Base-by-base conservation (phyloP, 2,797 vertebrate genomes). In the Calcarius lapponicus region DNA sequence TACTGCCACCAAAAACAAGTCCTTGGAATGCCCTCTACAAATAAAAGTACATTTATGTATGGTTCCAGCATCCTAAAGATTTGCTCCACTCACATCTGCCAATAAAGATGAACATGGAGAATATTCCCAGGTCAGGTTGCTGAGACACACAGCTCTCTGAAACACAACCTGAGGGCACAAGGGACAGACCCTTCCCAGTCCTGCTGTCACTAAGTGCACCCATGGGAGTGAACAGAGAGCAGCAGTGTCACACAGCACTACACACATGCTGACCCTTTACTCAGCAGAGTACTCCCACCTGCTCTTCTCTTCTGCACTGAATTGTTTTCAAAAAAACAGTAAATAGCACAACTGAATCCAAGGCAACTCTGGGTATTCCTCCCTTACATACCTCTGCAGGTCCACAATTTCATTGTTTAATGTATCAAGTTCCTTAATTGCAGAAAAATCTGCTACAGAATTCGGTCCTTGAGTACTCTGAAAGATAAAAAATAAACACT, bases 331-430 rank as follows among this genome's bases (percentile, higher is more conserved):
- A 21, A 47, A 56, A 66, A 54, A 2, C 20, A 56, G 17, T 15
- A 34, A 84, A 50, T 1, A 76, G 34, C 47, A 42, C 43, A 85
- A 58, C 12, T 36, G 32, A 45, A 83, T 56, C 26, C 47, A 71
- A 93, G 42, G 36, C 32, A 96, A 9, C 17, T 50, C 31, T 67
- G 47, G 80, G 24, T 66, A 53, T 36, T 93, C 78, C 88, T 71
- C 88, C 11, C 95, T 97, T 90, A 95, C 97, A 84, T 98, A 99
- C 99, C 98, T 99, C 97, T 99, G 99, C 79, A 99, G 97, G 91
- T 99, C 99, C 83, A 99, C 98, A 93, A 99, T 99, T 98, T 99
- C 99, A 83, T 99, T 99, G 97, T 98, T 99, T 96, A 99, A 98
- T 2, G 99, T 98, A 97, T 99, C 99, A 93, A 99, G 98, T 92